Evolutionary conservation across 2,888 invertebrate species (phyloP), one percentile per base, ranked within the genome.

Genomic region (Slavum lentiscoides): DNA sequence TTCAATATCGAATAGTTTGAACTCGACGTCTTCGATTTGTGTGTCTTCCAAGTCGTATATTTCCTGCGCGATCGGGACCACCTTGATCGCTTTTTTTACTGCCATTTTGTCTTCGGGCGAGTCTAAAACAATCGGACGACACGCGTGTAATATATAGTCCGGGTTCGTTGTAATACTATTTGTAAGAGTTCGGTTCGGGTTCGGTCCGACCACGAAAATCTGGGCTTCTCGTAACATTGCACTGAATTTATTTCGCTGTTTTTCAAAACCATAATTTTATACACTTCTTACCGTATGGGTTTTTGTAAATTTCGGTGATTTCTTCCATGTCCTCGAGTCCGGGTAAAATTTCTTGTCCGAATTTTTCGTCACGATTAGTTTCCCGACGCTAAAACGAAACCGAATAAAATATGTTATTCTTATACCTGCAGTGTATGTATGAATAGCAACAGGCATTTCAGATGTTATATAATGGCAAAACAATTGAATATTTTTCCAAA

Each of bases 221-320:
- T 30, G 4, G 30, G 30, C 1, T 30, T 30, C 30, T 30, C 30
- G 30, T 43, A 6, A 43, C 30, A 4, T 30, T 4, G 30, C 30
- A 30, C 30, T 30, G 30, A 4, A 30, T 43, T 43, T 43, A 55
- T 19, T 55, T 55, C 5, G 19, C 6, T 11, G 55, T 19, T 55
- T 49, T 15, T 11, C 11, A 15, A 49, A 61, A 23, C 4, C 6
- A 55, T 21, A 1, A 9, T 43, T 43, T 11, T 43, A n/a, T 61
- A 43, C 89, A 84, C 92, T 30, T 91, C 87, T 87, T 85, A 90
- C 90, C 91, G 87, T 96, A 96, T 0, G 91, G 91, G 85, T 92
- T 93, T 86, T 97, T 97, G 87, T 97, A 97, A n/a, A 88, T 88
- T 59, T 90, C 86, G 1, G 96, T 96, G 70, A 97, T 91, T 83